Conservation (phyloP, 2,797 vertebrate species). For the Delichon dasypus region DNA sequence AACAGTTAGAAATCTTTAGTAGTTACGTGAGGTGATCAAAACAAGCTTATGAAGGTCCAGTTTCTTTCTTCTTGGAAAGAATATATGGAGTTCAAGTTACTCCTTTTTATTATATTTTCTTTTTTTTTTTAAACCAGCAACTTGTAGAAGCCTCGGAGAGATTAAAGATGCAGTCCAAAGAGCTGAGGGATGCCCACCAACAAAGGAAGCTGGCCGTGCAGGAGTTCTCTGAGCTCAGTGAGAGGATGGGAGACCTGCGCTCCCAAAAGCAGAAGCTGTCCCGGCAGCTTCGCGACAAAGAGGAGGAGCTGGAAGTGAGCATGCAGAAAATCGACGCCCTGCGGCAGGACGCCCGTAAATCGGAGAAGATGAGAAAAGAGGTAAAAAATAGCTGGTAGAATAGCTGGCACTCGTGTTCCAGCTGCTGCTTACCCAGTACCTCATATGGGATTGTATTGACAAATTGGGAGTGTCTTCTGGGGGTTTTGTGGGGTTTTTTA, state of each 20-base stretch:
- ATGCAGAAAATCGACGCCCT: slow-evolving; percentile 87
- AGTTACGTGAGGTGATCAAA: not conserved
- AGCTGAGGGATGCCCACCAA: slow-evolving; percentile 91
- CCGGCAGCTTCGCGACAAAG: slow-evolving; percentile 91
- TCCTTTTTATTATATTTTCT: not conserved
- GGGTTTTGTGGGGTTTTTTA: not conserved
- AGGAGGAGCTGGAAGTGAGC: slow-evolving; percentile 89
- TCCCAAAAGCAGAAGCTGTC: slow-evolving; percentile 90
- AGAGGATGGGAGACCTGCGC: slow-evolving; percentile 88
- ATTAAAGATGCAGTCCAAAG: slow-evolving; percentile 88
- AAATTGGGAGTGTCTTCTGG: not conserved
- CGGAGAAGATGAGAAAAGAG: slow-evolving; percentile 91
- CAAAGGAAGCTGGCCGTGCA: slow-evolving; percentile 91
- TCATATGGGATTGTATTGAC: not conserved
- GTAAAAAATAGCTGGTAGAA: slow-evolving; percentile 48
- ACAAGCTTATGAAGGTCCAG: not conserved
- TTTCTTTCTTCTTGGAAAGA: not conserved
- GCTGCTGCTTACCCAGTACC: not conserved
- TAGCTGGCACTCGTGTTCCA: not conserved
- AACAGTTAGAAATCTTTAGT: not conserved
- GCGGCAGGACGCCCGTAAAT: slow-evolving; percentile 89
- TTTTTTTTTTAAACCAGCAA: slow-evolving; percentile 82
- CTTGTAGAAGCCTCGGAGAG: slow-evolving; percentile 89
- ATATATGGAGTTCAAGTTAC: not conserved
- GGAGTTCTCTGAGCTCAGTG: slow-evolving; percentile 91